Conservation (phyloP, 2,113 vertebrate species). For the Lates calcarifer region DNA sequence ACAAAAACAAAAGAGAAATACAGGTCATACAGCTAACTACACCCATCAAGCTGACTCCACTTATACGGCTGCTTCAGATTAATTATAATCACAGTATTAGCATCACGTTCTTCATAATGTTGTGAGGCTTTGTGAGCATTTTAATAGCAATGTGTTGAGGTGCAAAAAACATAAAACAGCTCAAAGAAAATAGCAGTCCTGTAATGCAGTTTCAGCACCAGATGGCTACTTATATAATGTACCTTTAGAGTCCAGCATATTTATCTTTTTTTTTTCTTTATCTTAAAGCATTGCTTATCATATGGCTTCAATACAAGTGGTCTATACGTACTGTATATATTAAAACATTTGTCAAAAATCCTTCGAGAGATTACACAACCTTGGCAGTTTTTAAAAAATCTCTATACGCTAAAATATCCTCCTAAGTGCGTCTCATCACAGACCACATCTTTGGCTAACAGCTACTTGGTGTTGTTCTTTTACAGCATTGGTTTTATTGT, state of each 20-base stretch:
- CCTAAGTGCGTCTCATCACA: background rate
- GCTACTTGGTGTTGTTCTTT: conserved; percentile 43
- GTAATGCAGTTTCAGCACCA: conserved; percentile 57
- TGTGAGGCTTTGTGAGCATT: conserved; percentile 47
- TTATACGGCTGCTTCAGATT: conserved; percentile 5
- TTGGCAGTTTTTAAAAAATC: conserved; percentile 33
- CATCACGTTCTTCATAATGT: conserved; percentile 45
- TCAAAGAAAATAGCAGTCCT: conserved; percentile 19
- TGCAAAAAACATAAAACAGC: conserved; percentile 10
- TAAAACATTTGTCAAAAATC: conserved; percentile 66
- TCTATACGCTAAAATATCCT: conserved; percentile 23
- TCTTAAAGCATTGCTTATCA: conserved; percentile 59
- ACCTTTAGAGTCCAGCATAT: conserved; percentile 59
- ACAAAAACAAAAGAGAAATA: conserved; percentile 25
- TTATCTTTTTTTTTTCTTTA: conserved; percentile 26
- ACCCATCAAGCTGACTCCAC: conserved; percentile 10
- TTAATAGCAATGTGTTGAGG: conserved; percentile 22
- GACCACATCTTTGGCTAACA: conserved; percentile 59
- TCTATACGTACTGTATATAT: conserved; percentile 63
- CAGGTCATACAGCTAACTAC: background rate
- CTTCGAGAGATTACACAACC: conserved; percentile 50
- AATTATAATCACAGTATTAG: conserved; percentile 52
- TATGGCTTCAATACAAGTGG: conserved; percentile 59
- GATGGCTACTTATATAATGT: conserved; percentile 23
- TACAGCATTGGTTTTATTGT: conserved; percentile 17